These are phyloP conservation scores for Tipula unca DNA, from an alignment of 2,888 invertebrate species.

Conservation along the genomic window DNA sequence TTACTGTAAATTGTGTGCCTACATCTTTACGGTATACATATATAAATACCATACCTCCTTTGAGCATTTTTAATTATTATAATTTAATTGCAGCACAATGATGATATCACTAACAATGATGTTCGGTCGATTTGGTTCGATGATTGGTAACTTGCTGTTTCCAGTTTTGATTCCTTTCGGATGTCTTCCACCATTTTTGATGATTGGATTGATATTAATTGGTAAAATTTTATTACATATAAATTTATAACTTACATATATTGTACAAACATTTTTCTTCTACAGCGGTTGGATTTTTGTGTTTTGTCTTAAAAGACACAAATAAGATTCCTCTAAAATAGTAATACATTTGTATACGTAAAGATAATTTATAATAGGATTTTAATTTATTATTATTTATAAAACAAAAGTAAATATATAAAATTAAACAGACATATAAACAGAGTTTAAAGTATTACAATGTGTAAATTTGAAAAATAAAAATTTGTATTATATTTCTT, in stretches of 20 bases:
- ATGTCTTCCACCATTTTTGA: slow-evolving; percentile 63
- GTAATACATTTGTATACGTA: background rate
- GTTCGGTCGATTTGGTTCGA: slow-evolving; percentile 60
- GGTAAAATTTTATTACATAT: slow-evolving; percentile 41
- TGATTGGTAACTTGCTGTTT: slow-evolving; percentile 61
- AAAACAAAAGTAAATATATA: background rate
- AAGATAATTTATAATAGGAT: background rate
- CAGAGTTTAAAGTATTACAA: background rate
- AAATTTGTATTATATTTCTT: no score
- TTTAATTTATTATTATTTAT: background rate
- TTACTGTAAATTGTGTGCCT: slow-evolving; percentile 36
- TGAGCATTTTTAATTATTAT: no score
- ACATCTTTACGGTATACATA: slow-evolving; percentile 38
- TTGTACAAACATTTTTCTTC: background rate
- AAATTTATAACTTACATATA: background rate
- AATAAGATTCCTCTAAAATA: background rate
- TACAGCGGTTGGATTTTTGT: background rate
- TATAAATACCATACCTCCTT: no score
- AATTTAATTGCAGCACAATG: slow-evolving; percentile 62
- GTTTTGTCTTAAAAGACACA: background rate
- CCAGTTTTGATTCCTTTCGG: slow-evolving; percentile 58
- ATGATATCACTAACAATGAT: slow-evolving; percentile 62
- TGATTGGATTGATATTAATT: slow-evolving; percentile 52
- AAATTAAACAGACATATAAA: background rate
- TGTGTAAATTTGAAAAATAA: background rate